A percentile compares a stretch with the other conserved stretches of the same genome.
Conservation (phyloP, 2,888 invertebrate genomes). For the Baccha elongata region DNA sequence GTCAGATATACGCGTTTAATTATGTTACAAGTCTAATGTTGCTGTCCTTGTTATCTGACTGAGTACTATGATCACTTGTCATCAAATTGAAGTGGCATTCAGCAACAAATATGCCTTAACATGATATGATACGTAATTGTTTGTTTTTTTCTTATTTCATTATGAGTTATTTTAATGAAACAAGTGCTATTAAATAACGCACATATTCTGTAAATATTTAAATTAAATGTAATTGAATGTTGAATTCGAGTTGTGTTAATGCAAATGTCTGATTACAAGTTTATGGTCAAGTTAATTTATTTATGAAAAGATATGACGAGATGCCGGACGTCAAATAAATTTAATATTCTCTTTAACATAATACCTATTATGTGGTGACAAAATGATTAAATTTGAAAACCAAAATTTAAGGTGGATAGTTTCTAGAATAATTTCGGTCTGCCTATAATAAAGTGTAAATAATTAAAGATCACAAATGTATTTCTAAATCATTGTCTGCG, state of each 20-base stretch:
- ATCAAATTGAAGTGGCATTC: background rate
- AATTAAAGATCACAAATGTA: no score
- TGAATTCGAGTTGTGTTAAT: background rate
- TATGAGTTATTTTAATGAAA: background rate
- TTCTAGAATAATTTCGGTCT: no score
- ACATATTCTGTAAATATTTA: background rate
- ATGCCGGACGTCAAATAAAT: no score
- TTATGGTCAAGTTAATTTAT: conserved; percentile 10
- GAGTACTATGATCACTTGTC: background rate
- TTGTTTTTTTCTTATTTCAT: no score
- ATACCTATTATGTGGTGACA: no score
- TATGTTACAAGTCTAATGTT: background rate
- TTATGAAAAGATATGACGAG: conserved; percentile 14
- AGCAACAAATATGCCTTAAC: background rate
- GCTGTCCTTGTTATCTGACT: conserved; percentile 1
- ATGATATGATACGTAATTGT: no score
- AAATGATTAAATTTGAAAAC: no score
- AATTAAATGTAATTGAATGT: background rate
- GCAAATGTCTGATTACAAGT: background rate
- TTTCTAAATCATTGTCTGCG: no score
- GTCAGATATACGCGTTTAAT: background rate
- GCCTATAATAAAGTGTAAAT: no score
- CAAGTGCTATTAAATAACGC: background rate
- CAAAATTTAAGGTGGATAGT: no score
- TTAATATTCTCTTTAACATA: no score